Conservation (phyloP, 2,888 invertebrate species). For the Acleris emargana region DNA sequence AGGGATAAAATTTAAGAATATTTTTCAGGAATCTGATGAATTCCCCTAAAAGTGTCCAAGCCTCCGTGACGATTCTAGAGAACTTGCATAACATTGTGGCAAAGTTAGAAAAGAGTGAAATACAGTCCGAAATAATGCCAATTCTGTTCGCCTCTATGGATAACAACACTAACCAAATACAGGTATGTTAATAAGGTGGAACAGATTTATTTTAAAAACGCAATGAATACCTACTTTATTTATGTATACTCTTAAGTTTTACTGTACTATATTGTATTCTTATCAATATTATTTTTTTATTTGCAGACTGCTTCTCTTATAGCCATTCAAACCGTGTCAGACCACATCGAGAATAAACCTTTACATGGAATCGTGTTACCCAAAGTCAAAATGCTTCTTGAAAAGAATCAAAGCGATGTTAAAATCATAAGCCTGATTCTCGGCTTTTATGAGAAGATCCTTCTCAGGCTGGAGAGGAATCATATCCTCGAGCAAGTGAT, state of each 20-base stretch:
- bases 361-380: constrained; percentile 91
- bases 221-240: not conserved
- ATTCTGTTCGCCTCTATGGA: constrained; percentile 94
- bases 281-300: constrained; percentile 19
- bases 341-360: constrained; percentile 92
- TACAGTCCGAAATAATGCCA: constrained; percentile 92
- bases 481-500: constrained; percentile 96
- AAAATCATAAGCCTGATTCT: constrained; percentile 92
- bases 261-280: not conserved
- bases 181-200: constrained; percentile 82
- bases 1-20: constrained; percentile 31
- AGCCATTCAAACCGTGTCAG: constrained; percentile 93
- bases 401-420: constrained; percentile 90
- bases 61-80: constrained; percentile 94
- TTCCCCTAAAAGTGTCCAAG: constrained; percentile 91
- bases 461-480: constrained; percentile 92
- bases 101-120: constrained; percentile 92
- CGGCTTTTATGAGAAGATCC: constrained; percentile 90
- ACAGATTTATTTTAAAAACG: not conserved
- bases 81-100: constrained; percentile 94
- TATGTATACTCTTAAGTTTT: not conserved
- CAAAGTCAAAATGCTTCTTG: constrained; percentile 91
- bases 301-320: constrained; percentile 93
- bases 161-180: constrained; percentile 93
- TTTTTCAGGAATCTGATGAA: constrained; percentile 87